These are phyloP conservation scores for Tyria jacobaeae DNA, from an alignment of 2,888 invertebrate species.

Conservation along the genomic window DNA sequence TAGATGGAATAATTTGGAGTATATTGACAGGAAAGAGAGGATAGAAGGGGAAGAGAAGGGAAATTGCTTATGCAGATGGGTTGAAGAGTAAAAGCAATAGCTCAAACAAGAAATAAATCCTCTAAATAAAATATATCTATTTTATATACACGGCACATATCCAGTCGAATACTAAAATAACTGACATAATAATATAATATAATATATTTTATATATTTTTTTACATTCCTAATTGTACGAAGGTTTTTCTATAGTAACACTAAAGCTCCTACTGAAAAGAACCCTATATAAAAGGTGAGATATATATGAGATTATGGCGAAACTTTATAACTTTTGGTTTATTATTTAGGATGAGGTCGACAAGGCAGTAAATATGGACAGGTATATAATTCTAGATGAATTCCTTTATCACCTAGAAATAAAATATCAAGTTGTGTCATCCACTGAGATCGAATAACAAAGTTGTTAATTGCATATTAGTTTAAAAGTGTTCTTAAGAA, in stretches of 20 bases:
- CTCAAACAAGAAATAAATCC: too few relatives aligned
- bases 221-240: too few relatives aligned
- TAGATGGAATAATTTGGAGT: too few relatives aligned
- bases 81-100: too few relatives aligned
- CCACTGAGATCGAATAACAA: constrained; percentile 14
- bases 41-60: too few relatives aligned
- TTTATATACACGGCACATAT: too few relatives aligned
- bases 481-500: constrained; percentile 19
- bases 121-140: too few relatives aligned
- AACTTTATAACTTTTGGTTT: constrained; percentile 3
- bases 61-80: too few relatives aligned
- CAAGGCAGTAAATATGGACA: constrained; percentile 13
- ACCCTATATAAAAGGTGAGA: neutral
- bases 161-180: too few relatives aligned
- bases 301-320: constrained; percentile 1
- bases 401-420: constrained; percentile 9
- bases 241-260: neutral
- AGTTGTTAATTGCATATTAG: constrained; percentile 21
- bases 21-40: too few relatives aligned
- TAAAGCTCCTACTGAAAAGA: neutral
- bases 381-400: constrained; percentile 16
- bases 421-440: constrained; percentile 16
- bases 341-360: constrained; percentile 15
- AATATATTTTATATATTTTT: too few relatives aligned
- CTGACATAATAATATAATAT: too few relatives aligned